phyloP scores from a whole-genome alignment of 2,797 vertebrate species.

The Epinephelus awoara region DNA sequence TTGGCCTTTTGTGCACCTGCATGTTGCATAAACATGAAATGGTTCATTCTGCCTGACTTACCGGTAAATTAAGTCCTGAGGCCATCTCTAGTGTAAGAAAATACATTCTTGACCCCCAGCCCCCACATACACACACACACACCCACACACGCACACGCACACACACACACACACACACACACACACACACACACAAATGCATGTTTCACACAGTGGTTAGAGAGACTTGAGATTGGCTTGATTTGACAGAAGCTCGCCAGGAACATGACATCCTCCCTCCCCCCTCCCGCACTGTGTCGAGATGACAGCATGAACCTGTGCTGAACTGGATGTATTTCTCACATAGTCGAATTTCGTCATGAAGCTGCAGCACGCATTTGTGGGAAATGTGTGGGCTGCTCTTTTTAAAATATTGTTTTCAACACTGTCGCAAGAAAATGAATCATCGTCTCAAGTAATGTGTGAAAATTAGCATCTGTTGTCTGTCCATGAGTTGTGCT shows the following conservation, averaged over 20 bases:
- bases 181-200: constrained; percentile 29
- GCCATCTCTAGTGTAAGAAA: constrained; percentile 18
- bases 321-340: constrained; percentile 5
- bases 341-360: background rate
- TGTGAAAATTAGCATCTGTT: constrained; percentile 31
- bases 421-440: background rate
- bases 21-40: constrained; percentile 50
- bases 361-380: background rate
- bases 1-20: constrained; percentile 21
- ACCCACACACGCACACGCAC: background rate
- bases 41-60: constrained; percentile 16
- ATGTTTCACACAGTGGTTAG: constrained; percentile 47
- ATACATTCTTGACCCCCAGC: background rate
- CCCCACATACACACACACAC: background rate
- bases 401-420: background rate
- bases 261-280: constrained; percentile 17
- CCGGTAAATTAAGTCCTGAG: constrained; percentile 28
- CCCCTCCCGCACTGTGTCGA: background rate
- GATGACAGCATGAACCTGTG: constrained; percentile 1
- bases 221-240: constrained; percentile 35
- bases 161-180: background rate
- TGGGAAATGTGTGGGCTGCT: background rate
- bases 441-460: constrained; percentile 14
- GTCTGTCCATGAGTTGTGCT: background rate
- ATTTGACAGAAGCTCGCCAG: constrained; percentile 32